phyloP scores from a whole-genome alignment of 2,888 invertebrate genomes.

The Eristalis intricaria region DNA sequence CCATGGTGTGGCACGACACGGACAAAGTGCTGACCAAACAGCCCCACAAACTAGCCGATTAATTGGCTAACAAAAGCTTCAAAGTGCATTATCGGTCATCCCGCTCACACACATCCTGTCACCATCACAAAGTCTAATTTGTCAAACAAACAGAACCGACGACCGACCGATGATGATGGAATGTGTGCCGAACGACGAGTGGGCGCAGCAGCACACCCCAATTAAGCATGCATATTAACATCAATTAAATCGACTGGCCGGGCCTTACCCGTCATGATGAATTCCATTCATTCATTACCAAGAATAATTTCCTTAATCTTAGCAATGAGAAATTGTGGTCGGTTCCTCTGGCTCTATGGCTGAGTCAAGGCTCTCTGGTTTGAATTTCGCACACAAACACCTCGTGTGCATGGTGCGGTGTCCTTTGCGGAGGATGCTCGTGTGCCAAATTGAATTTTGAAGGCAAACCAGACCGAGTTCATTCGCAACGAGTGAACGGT shows the following conservation, averaged over 20 bases:
- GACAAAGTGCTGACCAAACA: slow-evolving; percentile 21
- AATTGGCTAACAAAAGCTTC: slow-evolving; percentile 28
- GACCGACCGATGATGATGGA: neutral
- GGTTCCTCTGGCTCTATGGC: neutral
- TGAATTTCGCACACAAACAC: neutral
- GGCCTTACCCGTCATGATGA: neutral
- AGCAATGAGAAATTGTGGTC: neutral
- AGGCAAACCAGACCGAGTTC: neutral
- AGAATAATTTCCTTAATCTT: no score
- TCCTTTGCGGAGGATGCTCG: no score
- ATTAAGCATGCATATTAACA: slow-evolving; percentile 52
- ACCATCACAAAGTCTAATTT: slow-evolving; percentile 50
- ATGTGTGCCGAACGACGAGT: neutral
- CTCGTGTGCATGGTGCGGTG: neutral
- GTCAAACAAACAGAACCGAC: slow-evolving; percentile 15
- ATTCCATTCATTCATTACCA: no score
- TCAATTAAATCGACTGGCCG: slow-evolving; percentile 30
- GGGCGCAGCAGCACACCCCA: neutral
- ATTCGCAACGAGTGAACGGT: slow-evolving; percentile 2
- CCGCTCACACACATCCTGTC: slow-evolving; percentile 36
- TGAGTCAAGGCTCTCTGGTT: neutral
- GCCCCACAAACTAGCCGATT: slow-evolving; percentile 49
- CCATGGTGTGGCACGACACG: neutral
- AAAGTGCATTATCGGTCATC: slow-evolving; percentile 17
- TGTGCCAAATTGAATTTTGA: neutral